These are phyloP conservation scores for Rambutsinella grinnellia DNA, from an alignment of 2,888 invertebrate species.

Conservation along the genomic window DNA sequence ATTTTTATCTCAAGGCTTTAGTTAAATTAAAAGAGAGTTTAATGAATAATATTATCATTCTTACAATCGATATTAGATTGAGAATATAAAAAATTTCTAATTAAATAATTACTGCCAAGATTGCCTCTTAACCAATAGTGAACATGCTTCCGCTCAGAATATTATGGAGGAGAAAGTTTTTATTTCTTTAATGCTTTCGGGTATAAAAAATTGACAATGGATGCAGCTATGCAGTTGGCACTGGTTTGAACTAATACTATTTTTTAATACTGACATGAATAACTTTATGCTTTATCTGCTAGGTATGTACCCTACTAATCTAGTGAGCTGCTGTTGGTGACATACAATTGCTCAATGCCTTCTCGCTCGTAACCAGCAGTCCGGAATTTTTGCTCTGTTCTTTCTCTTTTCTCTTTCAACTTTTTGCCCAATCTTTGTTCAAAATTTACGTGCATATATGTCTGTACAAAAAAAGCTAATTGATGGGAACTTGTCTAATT, in stretches of 20 bases:
- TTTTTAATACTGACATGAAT: slow-evolving; percentile 32
- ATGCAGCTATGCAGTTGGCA: slow-evolving; percentile 23
- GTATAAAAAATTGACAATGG: slow-evolving; percentile 9
- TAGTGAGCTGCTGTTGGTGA: slow-evolving; percentile 45
- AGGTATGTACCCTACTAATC: slow-evolving; percentile 53
- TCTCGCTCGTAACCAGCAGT: slow-evolving; percentile 31
- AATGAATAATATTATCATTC: too few relatives aligned
- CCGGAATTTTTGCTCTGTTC: slow-evolving; percentile 26
- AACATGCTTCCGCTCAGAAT: too few relatives aligned
- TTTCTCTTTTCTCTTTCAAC: slow-evolving; percentile 28
- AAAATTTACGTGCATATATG: too few relatives aligned
- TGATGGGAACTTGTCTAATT: slow-evolving; percentile 46
- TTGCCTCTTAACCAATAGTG: too few relatives aligned
- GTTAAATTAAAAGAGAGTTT: too few relatives aligned
- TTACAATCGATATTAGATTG: too few relatives aligned
- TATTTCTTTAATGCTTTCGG: too few relatives aligned
- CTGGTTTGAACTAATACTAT: slow-evolving; percentile 43
- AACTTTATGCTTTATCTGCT: slow-evolving; percentile 45
- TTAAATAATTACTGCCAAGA: too few relatives aligned
- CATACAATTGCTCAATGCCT: slow-evolving; percentile 34
- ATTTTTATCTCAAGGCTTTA: too few relatives aligned
- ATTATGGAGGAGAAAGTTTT: too few relatives aligned
- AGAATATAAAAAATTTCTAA: too few relatives aligned
- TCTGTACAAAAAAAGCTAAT: slow-evolving; percentile 24
- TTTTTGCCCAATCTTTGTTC: too few relatives aligned